Evolutionary conservation across 30 jellyfish, hydroid and myxozoan genomes (phyloP), one percentile per base, ranked within the genome.

Genomic region (Cassiopea andromeda): DNA sequence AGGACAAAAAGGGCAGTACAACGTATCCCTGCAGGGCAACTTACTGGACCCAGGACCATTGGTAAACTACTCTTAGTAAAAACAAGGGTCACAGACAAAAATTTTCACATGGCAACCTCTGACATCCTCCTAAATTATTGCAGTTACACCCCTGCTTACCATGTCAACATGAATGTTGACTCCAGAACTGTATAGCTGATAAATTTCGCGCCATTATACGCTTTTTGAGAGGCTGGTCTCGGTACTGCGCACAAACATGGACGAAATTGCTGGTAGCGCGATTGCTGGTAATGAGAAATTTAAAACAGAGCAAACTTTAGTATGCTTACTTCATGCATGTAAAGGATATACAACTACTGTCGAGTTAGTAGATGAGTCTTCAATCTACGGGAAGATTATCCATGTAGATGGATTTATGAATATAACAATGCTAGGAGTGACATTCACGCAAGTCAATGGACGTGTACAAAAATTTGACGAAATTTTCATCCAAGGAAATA

Each of bases 381-480:
- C 94, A 38, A 88, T 90, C n/a, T 50, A 9, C 44, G 98, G 98
- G n/a, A 58, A 12, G 69, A 86, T 94, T 14, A 87, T 46, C 50
- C 90, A 84, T 67, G 97, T 88, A 6, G 98, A 94, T 73, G 98
- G 98, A 19, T 94, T 61, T 73, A 94, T 94, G 98, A 94, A 94
- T 60, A 80, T 94, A 1, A 94, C 72, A 47, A 72, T 94, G 47
- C n/a, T 80, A 16, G 73, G 90, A 14, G 98, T 87, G 2, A 49
- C 57, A 46, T 45, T 87, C 17, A 75, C 81, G 16, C 86, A 61
- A 60, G 48, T 85, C 44, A 75, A 89, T 75, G 97, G 98, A 27
- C 68, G 60, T 48, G 81, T 73, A 1, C 85, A 70, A 16, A 60
- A 81, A 13, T 94, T 85, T 79, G 85, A 83, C 6, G 87, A 75